Evolutionary conservation across 2,113 vertebrate genomes (phyloP).

Genomic region (Beaufortia kweichowensis): DNA sequence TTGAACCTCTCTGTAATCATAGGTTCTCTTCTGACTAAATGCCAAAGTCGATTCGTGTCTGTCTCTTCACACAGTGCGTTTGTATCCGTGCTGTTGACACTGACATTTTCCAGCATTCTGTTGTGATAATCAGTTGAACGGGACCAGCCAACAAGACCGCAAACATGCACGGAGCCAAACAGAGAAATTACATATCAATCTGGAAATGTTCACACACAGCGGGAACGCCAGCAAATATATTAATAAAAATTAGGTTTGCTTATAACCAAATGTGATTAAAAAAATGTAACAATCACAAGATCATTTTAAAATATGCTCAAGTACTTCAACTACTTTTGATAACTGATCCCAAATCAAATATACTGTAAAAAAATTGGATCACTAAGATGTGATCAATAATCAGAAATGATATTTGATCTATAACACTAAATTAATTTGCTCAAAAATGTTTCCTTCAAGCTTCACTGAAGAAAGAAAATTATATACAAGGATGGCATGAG

Average conservation of each 20-base stretch:
- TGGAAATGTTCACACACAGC: conserved; percentile 34
- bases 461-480: too few relatives aligned
- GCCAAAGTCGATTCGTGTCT: conserved; percentile 39
- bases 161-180: conserved; percentile 41
- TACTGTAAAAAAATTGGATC: too few relatives aligned
- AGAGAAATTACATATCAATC: conserved; percentile 40
- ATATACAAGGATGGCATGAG: too few relatives aligned
- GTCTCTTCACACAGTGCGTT: conserved; percentile 23
- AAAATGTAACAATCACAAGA: background rate
- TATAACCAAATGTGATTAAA: background rate
- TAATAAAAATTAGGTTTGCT: background rate
- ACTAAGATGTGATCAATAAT: too few relatives aligned
- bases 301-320: too few relatives aligned
- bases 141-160: conserved; percentile 25
- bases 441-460: too few relatives aligned
- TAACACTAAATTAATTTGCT: too few relatives aligned
- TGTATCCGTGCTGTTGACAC: conserved; percentile 32
- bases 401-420: too few relatives aligned
- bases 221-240: conserved; percentile 14
- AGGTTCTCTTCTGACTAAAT: conserved; percentile 46
- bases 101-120: conserved; percentile 36
- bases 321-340: too few relatives aligned
- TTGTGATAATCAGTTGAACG: conserved; percentile 46
- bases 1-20: conserved; percentile 45
- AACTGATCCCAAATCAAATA: too few relatives aligned